Percentiles rank a stretch among this genome's conserved stretches.
Evolutionary conservation across 1,140 invertebrate genomes (phyloP).

Genomic region (Antheraea mylitta): DNA sequence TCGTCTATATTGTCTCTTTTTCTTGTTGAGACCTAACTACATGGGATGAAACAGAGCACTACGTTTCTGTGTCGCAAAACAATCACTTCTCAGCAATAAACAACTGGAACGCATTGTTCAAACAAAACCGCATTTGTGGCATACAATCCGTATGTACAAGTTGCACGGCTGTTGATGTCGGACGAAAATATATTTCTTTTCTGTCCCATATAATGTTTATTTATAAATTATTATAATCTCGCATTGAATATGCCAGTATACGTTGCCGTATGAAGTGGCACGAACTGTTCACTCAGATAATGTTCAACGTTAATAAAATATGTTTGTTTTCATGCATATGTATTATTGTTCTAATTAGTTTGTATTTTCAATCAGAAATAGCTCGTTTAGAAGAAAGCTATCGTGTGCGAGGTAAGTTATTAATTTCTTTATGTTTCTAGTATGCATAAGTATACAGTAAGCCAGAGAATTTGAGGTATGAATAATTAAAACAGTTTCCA

Average conservation of each 20-base stretch:
- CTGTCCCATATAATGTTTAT: constrained; percentile 52
- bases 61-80: too few relatives aligned
- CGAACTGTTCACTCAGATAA: constrained; percentile 37
- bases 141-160: not conserved
- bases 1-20: too few relatives aligned
- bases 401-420: constrained; percentile 51
- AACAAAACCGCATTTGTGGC: not conserved
- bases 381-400: constrained; percentile 59
- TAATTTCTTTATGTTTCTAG: not conserved
- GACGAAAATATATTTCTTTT: constrained; percentile 42
- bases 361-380: constrained; percentile 73
- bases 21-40: too few relatives aligned
- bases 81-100: too few relatives aligned
- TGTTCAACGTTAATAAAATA: constrained; percentile 72
- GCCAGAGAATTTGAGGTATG: not conserved
- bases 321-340: constrained; percentile 65
- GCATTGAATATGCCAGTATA: constrained; percentile 54
- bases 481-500: not conserved
- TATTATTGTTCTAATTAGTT: constrained; percentile 63
- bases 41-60: too few relatives aligned
- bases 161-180: constrained; percentile 22
- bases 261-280: constrained; percentile 39
- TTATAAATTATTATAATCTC: constrained; percentile 46
- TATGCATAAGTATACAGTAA: not conserved
- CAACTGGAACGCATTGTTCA: too few relatives aligned